These are phyloP conservation scores for Desmodus rotundus DNA, from an alignment of 2,113 vertebrate genomes.

Conservation along the genomic window DNA sequence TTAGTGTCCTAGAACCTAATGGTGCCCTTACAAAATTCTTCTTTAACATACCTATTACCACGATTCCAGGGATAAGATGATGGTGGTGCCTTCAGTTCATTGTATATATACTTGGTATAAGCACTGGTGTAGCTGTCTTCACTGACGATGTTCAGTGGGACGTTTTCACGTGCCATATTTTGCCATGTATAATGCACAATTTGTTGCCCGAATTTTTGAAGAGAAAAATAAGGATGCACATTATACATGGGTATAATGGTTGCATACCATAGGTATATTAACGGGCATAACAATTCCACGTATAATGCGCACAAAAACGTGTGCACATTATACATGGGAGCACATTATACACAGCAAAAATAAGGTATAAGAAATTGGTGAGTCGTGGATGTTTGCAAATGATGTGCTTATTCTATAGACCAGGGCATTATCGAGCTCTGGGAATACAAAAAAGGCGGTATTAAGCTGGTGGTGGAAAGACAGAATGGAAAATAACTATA, in stretches of 20 bases:
- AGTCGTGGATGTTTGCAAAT: slow-evolving; percentile 10
- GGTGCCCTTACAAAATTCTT: slow-evolving; percentile 1
- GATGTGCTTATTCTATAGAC: neutral
- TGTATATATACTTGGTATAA: neutral
- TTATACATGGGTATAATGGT: too few relatives aligned
- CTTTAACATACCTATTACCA: neutral
- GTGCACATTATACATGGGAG: too few relatives aligned
- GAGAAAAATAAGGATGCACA: too few relatives aligned
- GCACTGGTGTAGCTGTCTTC: neutral
- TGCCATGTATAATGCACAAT: too few relatives aligned
- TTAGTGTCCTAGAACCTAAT: slow-evolving; percentile 4
- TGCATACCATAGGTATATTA: too few relatives aligned
- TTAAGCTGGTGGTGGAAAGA: neutral
- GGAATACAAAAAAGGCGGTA: neutral
- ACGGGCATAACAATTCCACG: too few relatives aligned
- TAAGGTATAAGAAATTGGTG: neutral
- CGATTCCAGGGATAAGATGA: neutral
- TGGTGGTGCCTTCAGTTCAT: neutral
- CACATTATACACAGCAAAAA: too few relatives aligned
- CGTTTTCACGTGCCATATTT: neutral
- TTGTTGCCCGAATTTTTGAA: too few relatives aligned
- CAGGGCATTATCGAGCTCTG: neutral
- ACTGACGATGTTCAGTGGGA: neutral
- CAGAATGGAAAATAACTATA: neutral
- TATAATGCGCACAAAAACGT: too few relatives aligned